phyloP scores from a whole-genome alignment of 2,113 vertebrate species.

The Nerophis ophidion region DNA sequence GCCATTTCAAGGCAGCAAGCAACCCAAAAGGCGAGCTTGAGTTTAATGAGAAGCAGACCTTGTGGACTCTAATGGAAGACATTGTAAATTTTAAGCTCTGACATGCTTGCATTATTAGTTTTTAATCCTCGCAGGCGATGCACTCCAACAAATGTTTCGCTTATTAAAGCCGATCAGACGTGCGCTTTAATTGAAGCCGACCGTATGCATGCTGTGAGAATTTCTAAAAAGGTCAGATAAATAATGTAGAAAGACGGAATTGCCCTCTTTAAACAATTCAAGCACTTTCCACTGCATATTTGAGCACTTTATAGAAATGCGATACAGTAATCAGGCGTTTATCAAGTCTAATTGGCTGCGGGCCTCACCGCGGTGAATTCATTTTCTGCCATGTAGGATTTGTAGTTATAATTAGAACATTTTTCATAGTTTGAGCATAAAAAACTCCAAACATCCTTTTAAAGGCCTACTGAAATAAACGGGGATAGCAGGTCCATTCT shows the following conservation, averaged over 20 bases:
- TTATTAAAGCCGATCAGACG: not conserved
- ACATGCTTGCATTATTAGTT: not conserved
- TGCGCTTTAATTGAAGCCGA: not conserved
- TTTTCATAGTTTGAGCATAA: too few species aligned
- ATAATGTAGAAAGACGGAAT: not conserved
- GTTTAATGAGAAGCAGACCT: not conserved
- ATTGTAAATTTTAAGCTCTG: not conserved
- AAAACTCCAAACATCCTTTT: too few species aligned
- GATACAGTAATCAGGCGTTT: too few species aligned
- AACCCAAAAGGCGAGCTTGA: not conserved
- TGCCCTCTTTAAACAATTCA: too few species aligned
- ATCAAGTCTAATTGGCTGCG: too few species aligned
- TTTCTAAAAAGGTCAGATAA: not conserved
- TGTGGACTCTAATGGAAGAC: not conserved
- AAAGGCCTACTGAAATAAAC: too few species aligned
- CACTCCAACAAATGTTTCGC: not conserved
- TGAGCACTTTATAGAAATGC: too few species aligned
- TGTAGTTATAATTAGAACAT: too few species aligned
- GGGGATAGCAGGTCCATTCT: too few species aligned
- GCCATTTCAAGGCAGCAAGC: not conserved
- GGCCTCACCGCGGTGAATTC: too few species aligned
- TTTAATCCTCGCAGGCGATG: not conserved
- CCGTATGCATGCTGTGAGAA: not conserved
- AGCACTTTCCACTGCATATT: too few species aligned
- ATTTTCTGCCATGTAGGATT: too few species aligned